Conservation (phyloP, 2,113 vertebrate genomes). For the Terrapene triunguis region DNA sequence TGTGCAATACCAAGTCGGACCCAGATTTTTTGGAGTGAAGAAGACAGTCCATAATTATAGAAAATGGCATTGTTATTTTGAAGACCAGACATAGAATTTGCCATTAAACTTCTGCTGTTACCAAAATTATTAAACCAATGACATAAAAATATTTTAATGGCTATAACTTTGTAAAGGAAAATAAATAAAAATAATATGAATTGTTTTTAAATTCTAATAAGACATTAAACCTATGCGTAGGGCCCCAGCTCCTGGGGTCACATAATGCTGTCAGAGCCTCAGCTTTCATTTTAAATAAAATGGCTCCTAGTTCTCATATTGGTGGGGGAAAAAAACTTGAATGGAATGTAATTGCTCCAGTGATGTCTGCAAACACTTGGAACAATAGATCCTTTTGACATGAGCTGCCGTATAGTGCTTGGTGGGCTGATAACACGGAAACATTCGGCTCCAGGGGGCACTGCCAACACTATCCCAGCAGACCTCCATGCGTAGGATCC, state of each 20-base stretch:
- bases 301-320: not conserved
- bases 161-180: not conserved
- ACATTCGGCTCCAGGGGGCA: not conserved
- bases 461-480: not conserved
- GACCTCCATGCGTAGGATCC: not conserved
- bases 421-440: not conserved
- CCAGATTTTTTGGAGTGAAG: not conserved
- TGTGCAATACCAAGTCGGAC: not conserved
- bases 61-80: not conserved
- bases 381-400: not conserved
- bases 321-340: not conserved
- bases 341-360: not conserved
- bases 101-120: not conserved
- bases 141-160: not conserved
- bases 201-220: not conserved
- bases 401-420: not conserved
- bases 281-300: not conserved
- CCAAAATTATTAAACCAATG: not conserved
- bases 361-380: not conserved
- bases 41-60: not conserved
- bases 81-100: not conserved
- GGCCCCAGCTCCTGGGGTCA: not conserved
- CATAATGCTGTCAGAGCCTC: not conserved
- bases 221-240: not conserved
- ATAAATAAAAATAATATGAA: not conserved